Evolutionary conservation across 2,113 vertebrate species (phyloP), one percentile per base, ranked within the genome.

Genomic region (Delphinapterus leucas): DNA sequence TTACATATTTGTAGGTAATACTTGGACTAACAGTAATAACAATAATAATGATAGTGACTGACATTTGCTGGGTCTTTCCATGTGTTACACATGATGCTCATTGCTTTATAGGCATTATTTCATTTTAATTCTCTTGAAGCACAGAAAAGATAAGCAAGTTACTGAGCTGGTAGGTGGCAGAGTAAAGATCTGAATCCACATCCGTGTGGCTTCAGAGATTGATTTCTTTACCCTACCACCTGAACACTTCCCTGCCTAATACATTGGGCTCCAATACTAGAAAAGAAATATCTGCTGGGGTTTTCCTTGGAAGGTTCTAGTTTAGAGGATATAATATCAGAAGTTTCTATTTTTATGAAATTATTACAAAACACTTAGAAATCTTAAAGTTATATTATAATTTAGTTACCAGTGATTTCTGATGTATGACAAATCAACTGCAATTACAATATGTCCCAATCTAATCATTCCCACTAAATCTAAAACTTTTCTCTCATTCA

Each of bases 321-420:
- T n/a, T 83, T 80, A 76, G 21, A 85, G 31, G 2, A 21, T 28
- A 61, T 36, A 31, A 21, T 77, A 44, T 31, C 10, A 38, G 44
- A 53, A 41, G 28, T 38, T 53, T 73, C 44, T 31, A n/a, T 15
- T 87, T 60, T 93, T 93, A 70, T 44, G 28, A 84, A 80, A 74
- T 63, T 63, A 21, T 91, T 70, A 84, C 2, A 68, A 44, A 93
- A 68, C 0, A 31, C 41, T 88, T 88, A 76, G 21, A 21, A 63
- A 44, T 14, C 53, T 44, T 33, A 81, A 28, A 76, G 1, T 60
- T 47, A 83, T 70, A n/a, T 44, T 47, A 55, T 41, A 58, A 8
- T 21, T 86, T 26, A 31, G 13, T 88, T 53, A 67, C n/a, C 13
- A 53, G 2, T 87, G 26, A 88, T 31, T 31, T 95, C 38, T 38